Evolutionary conservation across 2,888 invertebrate genomes (phyloP), one percentile per base, ranked within the genome.

Genomic region (Plebejus argus): DNA sequence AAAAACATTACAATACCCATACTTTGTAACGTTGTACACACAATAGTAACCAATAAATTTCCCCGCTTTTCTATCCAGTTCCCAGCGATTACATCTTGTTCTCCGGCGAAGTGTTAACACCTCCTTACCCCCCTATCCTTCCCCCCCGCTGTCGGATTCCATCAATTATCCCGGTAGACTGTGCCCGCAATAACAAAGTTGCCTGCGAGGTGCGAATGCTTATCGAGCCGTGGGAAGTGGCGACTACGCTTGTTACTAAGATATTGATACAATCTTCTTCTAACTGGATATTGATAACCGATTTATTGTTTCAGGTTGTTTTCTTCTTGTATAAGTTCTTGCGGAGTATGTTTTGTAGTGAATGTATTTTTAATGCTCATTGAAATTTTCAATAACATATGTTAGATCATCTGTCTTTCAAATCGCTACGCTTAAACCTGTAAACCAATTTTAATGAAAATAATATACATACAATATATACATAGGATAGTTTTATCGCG

Each of bases 161-260:
- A 66, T 66, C 66, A 66, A 66, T 66, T 66, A 66, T 66, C 28
- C 23, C 66, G 15, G 66, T 33, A 33, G 66, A 66, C 66, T 28
- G 23, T 61, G 15, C 28, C 66, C 61, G 61, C 61, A 66, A 66
- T 66, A 66, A 66, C 28, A 28, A 66, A 33, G 66, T 66, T 66
- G 66, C 28, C 66, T 28, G 61, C 61, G 66, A 33, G 66, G 66
- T 66, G 66, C 23, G 28, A 66, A 66, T 66, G 66, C 33, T 66
- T 66, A 33, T 15, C 28, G 66, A 66, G 66, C 28, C 23, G 28
- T 1, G 28, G 61, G 10, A 20, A 20, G 1, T 8, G 20, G 4
- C 23, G 12, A 66, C 28, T 66, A 61, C 3, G 66, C 28, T 33
- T 66, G 66, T 33, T 28, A 66, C 23, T n/a, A 20, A 53, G 18